phyloP scores from a whole-genome alignment of 1,140 invertebrate genomes.

The Pinna nobilis region DNA sequence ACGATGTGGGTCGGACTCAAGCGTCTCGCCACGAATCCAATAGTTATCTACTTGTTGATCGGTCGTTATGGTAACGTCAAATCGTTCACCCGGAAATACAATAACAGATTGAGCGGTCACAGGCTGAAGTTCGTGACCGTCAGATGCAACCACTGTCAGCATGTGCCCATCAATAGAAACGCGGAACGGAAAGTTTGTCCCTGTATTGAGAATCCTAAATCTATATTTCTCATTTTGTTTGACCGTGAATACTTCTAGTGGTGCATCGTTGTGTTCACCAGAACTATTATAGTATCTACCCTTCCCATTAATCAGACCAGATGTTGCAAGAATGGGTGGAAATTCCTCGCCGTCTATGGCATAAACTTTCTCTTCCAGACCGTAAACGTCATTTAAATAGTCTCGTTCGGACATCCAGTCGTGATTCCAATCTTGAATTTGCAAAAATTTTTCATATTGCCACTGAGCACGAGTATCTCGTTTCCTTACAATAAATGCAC shows the following conservation, averaged over 20 bases:
- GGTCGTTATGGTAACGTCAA: slow-evolving; percentile 88
- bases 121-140: slow-evolving; percentile 87
- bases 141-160: slow-evolving; percentile 85
- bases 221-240: slow-evolving; percentile 37
- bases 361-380: slow-evolving; percentile 32
- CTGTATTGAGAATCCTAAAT: slow-evolving; percentile 62
- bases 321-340: slow-evolving; percentile 52
- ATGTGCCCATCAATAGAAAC: slow-evolving; percentile 90
- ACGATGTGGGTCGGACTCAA: slow-evolving; percentile 44
- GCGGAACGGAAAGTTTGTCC: slow-evolving; percentile 51
- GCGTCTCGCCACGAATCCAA: slow-evolving; percentile 84
- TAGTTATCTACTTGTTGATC: slow-evolving; percentile 83
- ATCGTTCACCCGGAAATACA: slow-evolving; percentile 83
- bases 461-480: slow-evolving; percentile 20
- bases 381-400: slow-evolving; percentile 54
- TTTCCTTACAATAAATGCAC: slow-evolving; percentile 59
- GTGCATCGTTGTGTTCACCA: slow-evolving; percentile 53
- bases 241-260: slow-evolving; percentile 55
- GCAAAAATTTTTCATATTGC: slow-evolving; percentile 46
- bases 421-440: slow-evolving; percentile 65
- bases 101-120: slow-evolving; percentile 75
- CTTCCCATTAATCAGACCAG: slow-evolving; percentile 67
- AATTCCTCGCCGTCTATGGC: slow-evolving; percentile 47
- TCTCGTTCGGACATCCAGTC: slow-evolving; percentile 54
- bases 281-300: slow-evolving; percentile 54